These are phyloP conservation scores for Mesembrinibis cayennensis DNA, from an alignment of 2,113 vertebrate genomes.

Conservation along the genomic window DNA sequence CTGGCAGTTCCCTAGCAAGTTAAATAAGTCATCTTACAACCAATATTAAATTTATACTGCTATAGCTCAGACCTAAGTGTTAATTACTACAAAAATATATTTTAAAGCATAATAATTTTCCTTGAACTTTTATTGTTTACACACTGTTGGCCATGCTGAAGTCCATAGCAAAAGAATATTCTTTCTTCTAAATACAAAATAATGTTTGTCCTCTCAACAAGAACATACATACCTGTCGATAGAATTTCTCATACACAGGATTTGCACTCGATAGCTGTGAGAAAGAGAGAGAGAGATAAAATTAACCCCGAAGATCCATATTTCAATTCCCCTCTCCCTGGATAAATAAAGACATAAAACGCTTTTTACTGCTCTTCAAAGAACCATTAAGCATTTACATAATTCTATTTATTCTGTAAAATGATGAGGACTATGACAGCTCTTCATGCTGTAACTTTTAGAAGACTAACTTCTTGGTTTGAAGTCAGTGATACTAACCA, in stretches of 20 bases:
- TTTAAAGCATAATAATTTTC: neutral
- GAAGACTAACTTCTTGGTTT: neutral
- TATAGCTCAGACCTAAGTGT: neutral
- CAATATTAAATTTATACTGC: neutral
- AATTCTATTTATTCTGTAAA: neutral
- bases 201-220: neutral
- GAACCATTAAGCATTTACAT: neutral
- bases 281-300: neutral
- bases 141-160: neutral
- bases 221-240: slow-evolving; percentile 87
- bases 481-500: neutral
- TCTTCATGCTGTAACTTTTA: neutral
- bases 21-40: neutral
- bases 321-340: neutral
- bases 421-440: neutral
- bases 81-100: neutral
- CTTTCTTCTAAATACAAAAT: neutral
- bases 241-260: slow-evolving; percentile 96
- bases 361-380: neutral
- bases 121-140: neutral
- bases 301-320: neutral
- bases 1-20: neutral
- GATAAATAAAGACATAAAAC: neutral
- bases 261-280: slow-evolving; percentile 94
- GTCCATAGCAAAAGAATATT: neutral